Base-by-base conservation (phyloP, 2,797 vertebrate species). In the Characodon lateralis region DNA sequence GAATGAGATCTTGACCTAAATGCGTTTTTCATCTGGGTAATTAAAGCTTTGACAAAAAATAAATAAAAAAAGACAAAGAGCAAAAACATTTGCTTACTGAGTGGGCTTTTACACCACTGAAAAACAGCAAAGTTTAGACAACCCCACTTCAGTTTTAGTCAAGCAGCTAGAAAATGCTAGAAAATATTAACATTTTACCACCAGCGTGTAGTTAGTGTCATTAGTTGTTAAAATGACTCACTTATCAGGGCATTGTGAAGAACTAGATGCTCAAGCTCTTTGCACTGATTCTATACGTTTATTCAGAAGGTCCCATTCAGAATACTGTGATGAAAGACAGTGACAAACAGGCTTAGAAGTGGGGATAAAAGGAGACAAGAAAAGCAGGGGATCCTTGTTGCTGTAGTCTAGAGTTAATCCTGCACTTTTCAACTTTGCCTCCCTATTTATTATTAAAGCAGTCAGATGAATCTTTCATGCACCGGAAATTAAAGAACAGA, bases 401-500 rank as follows among this genome's bases (percentile, higher is more conserved):
- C 83, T 80, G 83, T 87, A 90, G 83, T 89, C 89, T 85, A 76
- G 68, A 82, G 80, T 85, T 66, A 73, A 71, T 89, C 58, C 86
- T 85, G 80, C 87, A 89, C 89, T 92, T 89, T 89, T 91, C 89
- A 90, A 87, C 88, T 75, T 84, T 78, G 78, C 88, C 86, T 88
- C 79, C 78, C 73, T 87, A 92, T 94, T 84, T 89, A 94, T 94
- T 93, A 94, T 93, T 94, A 86, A 95, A 86, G 79, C 63, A n/a
- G 46, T 69, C 83, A 56, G 75, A 94, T 95, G 74, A 94, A 95
- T 95, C 83, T 94, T 95, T 95, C 88, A 95, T 95, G 89, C 71
- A 70, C 86, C 88, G 94, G 93, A 94, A 94, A 95, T 95, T 91
- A 94, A 94, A 91, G 86, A 92, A 88, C 90, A 92, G 74, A 81